Conservation (phyloP, 2,888 invertebrate genomes). For the Dryocosmus kuriphilus region DNA sequence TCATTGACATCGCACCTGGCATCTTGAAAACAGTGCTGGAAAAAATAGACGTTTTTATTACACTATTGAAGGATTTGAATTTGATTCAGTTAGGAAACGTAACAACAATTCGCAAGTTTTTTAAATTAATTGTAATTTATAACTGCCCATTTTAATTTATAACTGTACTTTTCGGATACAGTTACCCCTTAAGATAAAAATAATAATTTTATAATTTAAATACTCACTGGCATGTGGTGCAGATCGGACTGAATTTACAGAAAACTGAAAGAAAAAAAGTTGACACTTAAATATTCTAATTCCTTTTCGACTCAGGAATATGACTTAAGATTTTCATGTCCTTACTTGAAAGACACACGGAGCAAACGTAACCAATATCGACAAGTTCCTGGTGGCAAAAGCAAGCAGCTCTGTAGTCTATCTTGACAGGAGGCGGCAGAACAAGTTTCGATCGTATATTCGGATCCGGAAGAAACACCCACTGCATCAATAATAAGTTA, state of each 20-base stretch:
- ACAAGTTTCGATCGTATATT: slow-evolving; percentile 89
- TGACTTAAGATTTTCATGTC: slow-evolving; percentile 47
- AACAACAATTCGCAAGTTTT: no score
- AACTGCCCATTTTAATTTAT: slow-evolving; percentile 16
- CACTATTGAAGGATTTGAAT: neutral
- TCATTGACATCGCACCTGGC: slow-evolving; percentile 87
- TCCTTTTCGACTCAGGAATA: slow-evolving; percentile 40
- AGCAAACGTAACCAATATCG: slow-evolving; percentile 98
- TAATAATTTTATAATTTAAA: slow-evolving; percentile 47
- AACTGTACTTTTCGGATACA: neutral
- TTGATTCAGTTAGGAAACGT: neutral
- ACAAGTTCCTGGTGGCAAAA: slow-evolving; percentile 97
- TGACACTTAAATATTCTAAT: slow-evolving; percentile 43
- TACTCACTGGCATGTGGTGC: slow-evolving; percentile 97
- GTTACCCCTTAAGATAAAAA: no score
- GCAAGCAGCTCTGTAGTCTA: slow-evolving; percentile 98
- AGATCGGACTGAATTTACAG: slow-evolving; percentile 98
- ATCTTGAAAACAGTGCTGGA: slow-evolving; percentile 94
- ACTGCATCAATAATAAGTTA: slow-evolving; percentile 78
- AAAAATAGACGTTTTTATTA: neutral
- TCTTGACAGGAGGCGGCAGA: slow-evolving; percentile 92
- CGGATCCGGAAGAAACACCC: slow-evolving; percentile 95
- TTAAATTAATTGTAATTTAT: neutral
- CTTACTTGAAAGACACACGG: slow-evolving; percentile 96
- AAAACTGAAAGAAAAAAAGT: slow-evolving; percentile 86